Evolutionary conservation across 35 echinoderm and acorn worm species (phyloP), one percentile per base, ranked within the genome.

Genomic region (Lytechinus variegatus): DNA sequence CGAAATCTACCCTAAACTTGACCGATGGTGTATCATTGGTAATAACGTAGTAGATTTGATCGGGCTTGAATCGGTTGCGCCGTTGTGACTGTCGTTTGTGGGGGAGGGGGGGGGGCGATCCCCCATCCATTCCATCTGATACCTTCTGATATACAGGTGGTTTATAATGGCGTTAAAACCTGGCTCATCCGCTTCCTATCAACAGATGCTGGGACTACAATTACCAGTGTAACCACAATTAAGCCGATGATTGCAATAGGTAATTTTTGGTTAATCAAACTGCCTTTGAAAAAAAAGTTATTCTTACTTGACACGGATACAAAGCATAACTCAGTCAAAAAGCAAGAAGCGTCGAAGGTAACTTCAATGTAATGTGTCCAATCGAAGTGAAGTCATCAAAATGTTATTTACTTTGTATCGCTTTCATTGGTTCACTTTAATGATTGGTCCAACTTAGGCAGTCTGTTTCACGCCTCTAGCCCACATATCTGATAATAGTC

Each of bases 371-470:
- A 24, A 24, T 79, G 21, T n/a, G 66, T 19, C 66, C 19, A 79
- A 79, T 79, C 19, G 21, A 24, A 24, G 3, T 79, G 66, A 79
- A 79, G 88, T 54, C 52, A 54, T 90, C 27, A 52, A 44, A 90
- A 90, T 90, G 88, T 90, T 90, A 90, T 90, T 90, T 90, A 90
- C 88, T 52, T 90, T 90, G 88, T 52, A 90, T 90, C 88, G 52
- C 88, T 90, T 90, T 90, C 88, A 44, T 79, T 79, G 66, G 66
- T 79, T 79, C n/a, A 79, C 88, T 33, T 54, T 90, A 90, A 90
- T 90, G 88, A 90, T 54, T 33, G 29, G 3, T 44, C 52, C 10
- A 51, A 54, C 19, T 90, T 90, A 90, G 88, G 8, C 29, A 52
- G 29, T 90, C 88, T 27, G 88, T 90, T 90, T 90, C 88, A 90